These are phyloP conservation scores for Nothobranchius furzeri DNA, from an alignment of 2,113 vertebrate species.

Conservation along the genomic window DNA sequence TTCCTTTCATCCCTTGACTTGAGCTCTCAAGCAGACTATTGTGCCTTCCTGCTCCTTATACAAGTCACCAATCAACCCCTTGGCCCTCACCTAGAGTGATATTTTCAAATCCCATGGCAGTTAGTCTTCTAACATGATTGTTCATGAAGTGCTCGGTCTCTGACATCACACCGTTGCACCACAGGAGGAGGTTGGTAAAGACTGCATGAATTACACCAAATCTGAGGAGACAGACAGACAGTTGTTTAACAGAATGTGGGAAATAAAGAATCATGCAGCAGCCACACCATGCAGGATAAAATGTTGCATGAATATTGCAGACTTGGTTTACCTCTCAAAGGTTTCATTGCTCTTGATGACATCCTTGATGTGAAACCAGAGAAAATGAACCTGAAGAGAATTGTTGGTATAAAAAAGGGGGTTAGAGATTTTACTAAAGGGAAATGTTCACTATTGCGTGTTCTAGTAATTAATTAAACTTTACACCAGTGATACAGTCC, in stretches of 20 bases:
- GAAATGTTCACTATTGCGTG: too few species aligned
- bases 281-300: too few species aligned
- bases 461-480: background rate
- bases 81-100: conserved; percentile 84
- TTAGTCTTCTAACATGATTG: conserved; percentile 87
- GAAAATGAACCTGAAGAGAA: conserved; percentile 88
- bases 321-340: conserved; percentile 87
- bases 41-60: conserved; percentile 49
- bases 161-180: conserved; percentile 91
- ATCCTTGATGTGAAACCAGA: conserved; percentile 97
- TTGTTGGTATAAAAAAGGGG: background rate
- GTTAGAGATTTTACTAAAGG: too few species aligned
- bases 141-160: conserved; percentile 94
- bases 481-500: background rate
- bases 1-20: conserved; percentile 60
- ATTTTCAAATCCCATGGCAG: conserved; percentile 86
- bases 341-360: conserved; percentile 95
- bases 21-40: conserved; percentile 71
- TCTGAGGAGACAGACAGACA: conserved; percentile 70
- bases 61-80: conserved; percentile 67
- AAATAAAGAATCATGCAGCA: background rate
- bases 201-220: conserved; percentile 97
- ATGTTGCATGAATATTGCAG: background rate
- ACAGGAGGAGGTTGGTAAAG: conserved; percentile 94
- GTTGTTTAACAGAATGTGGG: background rate